phyloP scores from a whole-genome alignment of 2,888 invertebrate species.

The Druceiella hillmani region DNA sequence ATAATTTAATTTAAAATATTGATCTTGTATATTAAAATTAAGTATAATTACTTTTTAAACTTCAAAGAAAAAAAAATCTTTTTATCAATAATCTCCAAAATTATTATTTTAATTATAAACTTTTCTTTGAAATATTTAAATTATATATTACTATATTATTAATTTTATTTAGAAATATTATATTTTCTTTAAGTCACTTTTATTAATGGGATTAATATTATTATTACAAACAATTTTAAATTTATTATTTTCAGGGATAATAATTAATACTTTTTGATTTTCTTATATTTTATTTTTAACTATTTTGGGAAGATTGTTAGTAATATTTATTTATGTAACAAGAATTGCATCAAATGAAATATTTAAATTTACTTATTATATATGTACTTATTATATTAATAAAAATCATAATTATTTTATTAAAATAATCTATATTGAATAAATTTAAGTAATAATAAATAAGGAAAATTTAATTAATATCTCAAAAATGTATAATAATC shows the following conservation, averaged over 20 bases:
- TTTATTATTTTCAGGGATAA: constrained; percentile 41
- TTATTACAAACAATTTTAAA: constrained; percentile 48
- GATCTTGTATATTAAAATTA: constrained; percentile 65
- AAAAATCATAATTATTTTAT: constrained; percentile 27
- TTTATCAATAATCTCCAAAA: constrained; percentile 64
- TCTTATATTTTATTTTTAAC: constrained; percentile 58
- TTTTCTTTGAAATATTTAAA: constrained; percentile 52
- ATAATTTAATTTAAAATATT: constrained; percentile 62
- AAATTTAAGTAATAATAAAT: constrained; percentile 33
- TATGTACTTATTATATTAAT: constrained; percentile 26
- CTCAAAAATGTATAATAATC: constrained; percentile 50
- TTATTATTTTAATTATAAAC: constrained; percentile 63
- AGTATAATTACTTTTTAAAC: constrained; percentile 52
- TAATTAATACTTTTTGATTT: constrained; percentile 52
- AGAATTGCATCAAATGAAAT: constrained; percentile 58
- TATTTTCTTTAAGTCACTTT: constrained; percentile 41
- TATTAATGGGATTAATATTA: constrained; percentile 51
- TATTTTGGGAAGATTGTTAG: constrained; percentile 58
- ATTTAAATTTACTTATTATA: constrained; percentile 35
- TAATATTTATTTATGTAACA: constrained; percentile 60
- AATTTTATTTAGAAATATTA: constrained; percentile 32
- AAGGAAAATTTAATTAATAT: constrained; percentile 42
- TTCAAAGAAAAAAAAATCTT: constrained; percentile 51
- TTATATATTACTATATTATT: constrained; percentile 37
- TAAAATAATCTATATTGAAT: constrained; percentile 32